phyloP scores from a whole-genome alignment of 2,113 vertebrate genomes.

The Sylvietta virens region DNA sequence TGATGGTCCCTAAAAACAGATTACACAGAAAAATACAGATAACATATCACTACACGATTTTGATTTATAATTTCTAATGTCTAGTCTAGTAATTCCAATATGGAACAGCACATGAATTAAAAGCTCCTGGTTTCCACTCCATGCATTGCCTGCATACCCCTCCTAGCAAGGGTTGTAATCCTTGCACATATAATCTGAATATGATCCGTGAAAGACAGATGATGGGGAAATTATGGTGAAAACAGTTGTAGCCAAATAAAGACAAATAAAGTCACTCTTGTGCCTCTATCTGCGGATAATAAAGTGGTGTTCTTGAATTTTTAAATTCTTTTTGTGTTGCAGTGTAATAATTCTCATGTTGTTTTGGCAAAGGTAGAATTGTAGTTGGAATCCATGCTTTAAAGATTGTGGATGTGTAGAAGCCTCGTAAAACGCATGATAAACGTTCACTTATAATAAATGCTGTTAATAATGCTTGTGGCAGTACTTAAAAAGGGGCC shows the following conservation, averaged over 20 bases:
- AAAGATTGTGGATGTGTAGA: neutral
- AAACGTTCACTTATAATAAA: neutral
- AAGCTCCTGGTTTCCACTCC: neutral
- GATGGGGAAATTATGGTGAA: neutral
- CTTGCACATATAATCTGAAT: neutral
- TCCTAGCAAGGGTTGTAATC: neutral
- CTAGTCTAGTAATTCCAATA: neutral
- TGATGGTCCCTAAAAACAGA: neutral
- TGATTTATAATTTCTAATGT: neutral
- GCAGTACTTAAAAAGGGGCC: neutral
- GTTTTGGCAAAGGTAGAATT: neutral
- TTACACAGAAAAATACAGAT: neutral
- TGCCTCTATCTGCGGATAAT: neutral
- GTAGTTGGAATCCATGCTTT: neutral
- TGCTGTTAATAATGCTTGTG: conserved; percentile 6
- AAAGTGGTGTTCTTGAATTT: neutral
- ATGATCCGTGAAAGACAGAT: neutral
- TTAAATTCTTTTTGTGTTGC: neutral
- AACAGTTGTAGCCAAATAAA: neutral
- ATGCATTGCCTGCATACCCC: neutral
- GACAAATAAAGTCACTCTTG: neutral
- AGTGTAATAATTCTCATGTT: neutral
- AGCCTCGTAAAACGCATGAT: neutral
- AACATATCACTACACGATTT: neutral
- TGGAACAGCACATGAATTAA: neutral